phyloP scores from a whole-genome alignment of 2,113 vertebrate genomes.

The Uropsilus gracilis region DNA sequence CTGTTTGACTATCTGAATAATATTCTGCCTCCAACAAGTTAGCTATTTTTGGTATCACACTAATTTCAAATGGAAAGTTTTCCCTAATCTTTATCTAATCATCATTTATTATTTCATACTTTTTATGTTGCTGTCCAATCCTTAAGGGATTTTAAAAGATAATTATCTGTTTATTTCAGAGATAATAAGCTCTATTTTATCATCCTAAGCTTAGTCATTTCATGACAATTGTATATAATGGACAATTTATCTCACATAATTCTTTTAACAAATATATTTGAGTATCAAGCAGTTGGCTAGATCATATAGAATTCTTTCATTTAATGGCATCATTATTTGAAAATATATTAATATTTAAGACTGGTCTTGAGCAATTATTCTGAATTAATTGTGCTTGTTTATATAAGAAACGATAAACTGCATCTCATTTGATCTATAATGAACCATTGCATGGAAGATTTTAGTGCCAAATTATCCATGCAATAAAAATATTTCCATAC shows the following conservation, averaged over 20 bases:
- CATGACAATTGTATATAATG: background rate
- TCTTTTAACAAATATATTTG: slow-evolving; percentile 47
- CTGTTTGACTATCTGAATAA: background rate
- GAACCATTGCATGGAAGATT: background rate
- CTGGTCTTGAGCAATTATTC: background rate
- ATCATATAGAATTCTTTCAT: background rate
- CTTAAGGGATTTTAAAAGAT: background rate
- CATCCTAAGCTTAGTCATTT: background rate
- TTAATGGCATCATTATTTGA: slow-evolving; percentile 19
- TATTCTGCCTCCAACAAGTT: background rate
- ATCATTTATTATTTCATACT: background rate
- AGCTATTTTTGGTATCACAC: background rate
- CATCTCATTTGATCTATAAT: background rate
- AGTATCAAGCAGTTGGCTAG: background rate
- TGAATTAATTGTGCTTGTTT: background rate
- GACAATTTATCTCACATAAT: background rate
- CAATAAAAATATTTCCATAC: background rate
- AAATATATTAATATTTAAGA: slow-evolving; percentile 27
- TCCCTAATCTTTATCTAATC: background rate
- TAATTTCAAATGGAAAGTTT: background rate
- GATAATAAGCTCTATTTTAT: background rate
- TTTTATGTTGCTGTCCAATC: background rate
- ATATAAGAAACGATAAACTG: background rate
- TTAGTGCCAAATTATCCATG: background rate
- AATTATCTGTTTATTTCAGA: background rate